Evolutionary conservation across 2,888 invertebrate genomes (phyloP).

Genomic region (Sminthurides aquaticus): DNA sequence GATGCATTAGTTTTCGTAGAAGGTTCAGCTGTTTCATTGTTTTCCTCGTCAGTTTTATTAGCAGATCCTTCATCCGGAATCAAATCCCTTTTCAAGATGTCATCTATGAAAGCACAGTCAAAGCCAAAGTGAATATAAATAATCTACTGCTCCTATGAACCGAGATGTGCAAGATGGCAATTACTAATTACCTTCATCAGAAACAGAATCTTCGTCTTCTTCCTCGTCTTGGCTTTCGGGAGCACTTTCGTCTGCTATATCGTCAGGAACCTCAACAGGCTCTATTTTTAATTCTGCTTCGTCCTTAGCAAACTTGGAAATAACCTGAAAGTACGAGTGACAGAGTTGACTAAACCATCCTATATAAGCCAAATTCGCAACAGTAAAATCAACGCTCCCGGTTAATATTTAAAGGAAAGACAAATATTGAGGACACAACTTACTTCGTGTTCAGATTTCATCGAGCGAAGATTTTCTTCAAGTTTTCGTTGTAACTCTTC

Average conservation of each 20-base stretch:
- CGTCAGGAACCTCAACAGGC: constrained; percentile 9
- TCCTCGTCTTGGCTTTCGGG: constrained; percentile 15
- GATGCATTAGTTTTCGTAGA: no score
- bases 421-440: neutral
- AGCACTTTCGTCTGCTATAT: neutral
- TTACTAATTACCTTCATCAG: neutral
- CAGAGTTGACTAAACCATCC: no score
- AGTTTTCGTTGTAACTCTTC: constrained; percentile 10
- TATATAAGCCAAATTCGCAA: no score
- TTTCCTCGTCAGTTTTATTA: no score
- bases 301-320: constrained; percentile 8
- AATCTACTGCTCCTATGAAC: neutral
- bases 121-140: no score
- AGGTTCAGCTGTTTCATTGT: no score
- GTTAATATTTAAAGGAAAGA: no score
- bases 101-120: no score
- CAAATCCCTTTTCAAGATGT: no score
- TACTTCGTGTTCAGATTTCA: constrained; percentile 8
- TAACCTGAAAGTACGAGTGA: no score
- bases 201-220: neutral
- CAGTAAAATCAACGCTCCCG: no score
- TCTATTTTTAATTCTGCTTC: constrained; percentile 4
- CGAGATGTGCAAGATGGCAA: neutral
- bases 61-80: neutral
- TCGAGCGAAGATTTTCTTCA: neutral